Evolutionary conservation across 2,888 invertebrate species (phyloP).

Genomic region (Agrotis clavis): DNA sequence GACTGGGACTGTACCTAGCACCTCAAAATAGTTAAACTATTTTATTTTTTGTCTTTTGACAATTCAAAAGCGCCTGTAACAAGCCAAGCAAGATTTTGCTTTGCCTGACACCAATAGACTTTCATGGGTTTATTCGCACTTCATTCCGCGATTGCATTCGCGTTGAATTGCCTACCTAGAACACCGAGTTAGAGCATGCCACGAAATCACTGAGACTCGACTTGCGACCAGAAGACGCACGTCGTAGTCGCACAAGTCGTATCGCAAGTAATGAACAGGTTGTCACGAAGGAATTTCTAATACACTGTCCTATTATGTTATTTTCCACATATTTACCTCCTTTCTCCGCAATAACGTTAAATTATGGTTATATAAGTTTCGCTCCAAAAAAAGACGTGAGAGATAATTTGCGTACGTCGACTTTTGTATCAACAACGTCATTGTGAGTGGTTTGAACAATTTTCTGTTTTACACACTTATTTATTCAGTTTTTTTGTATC

Average conservation of each 20-base stretch:
- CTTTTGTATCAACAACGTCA: constrained; percentile 26
- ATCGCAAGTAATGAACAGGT: background rate
- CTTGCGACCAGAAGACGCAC: background rate
- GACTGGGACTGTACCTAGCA: too few species aligned
- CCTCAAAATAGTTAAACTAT: too few species aligned
- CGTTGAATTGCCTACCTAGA: too few species aligned
- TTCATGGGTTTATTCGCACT: too few species aligned
- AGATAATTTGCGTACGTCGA: constrained; percentile 37
- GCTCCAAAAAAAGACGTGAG: constrained; percentile 33
- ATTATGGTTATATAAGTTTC: constrained; percentile 48
- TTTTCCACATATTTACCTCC: constrained; percentile 46
- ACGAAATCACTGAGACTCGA: background rate
- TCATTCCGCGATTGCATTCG: too few species aligned
- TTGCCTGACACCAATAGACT: too few species aligned
- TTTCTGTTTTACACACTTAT: constrained; percentile 24
- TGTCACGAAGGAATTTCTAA: constrained; percentile 50
- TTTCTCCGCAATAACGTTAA: constrained; percentile 52
- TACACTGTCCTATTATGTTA: constrained; percentile 39
- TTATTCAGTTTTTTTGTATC: background rate
- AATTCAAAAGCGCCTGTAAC: too few species aligned
- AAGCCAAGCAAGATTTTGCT: too few species aligned
- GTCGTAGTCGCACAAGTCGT: background rate
- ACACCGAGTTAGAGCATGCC: too few species aligned
- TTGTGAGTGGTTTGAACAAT: constrained; percentile 19
- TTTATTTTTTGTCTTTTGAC: too few species aligned